These are phyloP conservation scores for Amyelois transitella DNA, from an alignment of 1,140 invertebrate genomes.

Conservation along the genomic window DNA sequence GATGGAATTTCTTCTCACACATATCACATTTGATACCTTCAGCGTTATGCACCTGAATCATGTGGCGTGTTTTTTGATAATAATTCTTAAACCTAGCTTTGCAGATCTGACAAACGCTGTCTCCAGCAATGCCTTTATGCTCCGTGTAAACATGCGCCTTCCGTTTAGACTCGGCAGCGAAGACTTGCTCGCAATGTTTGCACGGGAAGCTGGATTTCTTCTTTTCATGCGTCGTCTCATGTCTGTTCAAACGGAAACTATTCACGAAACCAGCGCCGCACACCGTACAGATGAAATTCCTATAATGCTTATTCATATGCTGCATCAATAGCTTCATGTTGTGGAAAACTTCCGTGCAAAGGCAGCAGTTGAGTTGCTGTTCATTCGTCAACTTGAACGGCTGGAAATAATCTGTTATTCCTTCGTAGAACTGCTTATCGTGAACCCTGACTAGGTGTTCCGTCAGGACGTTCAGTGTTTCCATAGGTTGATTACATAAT, in stretches of 20 bases:
- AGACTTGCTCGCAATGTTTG: conserved; percentile 48
- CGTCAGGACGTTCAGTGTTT: conserved; percentile 33
- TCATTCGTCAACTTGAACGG: conserved; percentile 55
- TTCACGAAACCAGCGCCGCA: conserved; percentile 64
- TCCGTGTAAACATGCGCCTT: conserved; percentile 59
- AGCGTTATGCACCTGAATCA: conserved; percentile 59
- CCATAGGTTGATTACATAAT: conserved; percentile 42
- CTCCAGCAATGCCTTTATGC: conserved; percentile 62
- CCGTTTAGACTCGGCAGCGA: conserved; percentile 56
- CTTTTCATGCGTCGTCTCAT: conserved; percentile 56
- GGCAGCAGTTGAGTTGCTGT: conserved; percentile 53
- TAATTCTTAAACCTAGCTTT: conserved; percentile 63
- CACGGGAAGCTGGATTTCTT: conserved; percentile 56
- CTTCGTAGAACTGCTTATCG: conserved; percentile 53
- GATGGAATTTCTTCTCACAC: conserved; percentile 59
- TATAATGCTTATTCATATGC: conserved; percentile 62
- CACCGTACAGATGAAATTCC: conserved; percentile 60
- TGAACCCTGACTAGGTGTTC: conserved; percentile 55
- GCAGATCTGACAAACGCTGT: conserved; percentile 62
- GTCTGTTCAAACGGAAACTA: conserved; percentile 51
- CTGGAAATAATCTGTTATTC: conserved; percentile 56
- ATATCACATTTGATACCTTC: conserved; percentile 58
- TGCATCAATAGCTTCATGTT: conserved; percentile 66
- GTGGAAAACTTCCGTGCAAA: conserved; percentile 51
- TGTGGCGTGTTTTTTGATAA: conserved; percentile 64